Evolutionary conservation across 2,797 vertebrate species (phyloP).

Genomic region (Rhodeus uyekii): DNA sequence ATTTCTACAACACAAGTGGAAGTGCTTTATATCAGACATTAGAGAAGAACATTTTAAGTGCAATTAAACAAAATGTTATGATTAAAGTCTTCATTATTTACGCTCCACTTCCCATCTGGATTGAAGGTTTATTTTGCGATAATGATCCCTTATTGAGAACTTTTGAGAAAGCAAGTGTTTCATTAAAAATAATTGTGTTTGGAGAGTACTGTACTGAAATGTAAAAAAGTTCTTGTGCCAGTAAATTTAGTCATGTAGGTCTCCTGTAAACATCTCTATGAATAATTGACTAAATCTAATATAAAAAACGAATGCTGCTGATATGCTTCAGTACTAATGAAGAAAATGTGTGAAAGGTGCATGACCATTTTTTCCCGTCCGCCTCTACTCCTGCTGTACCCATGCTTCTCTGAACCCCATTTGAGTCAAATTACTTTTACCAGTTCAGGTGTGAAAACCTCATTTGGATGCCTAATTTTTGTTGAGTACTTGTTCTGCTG

Average conservation of each 20-base stretch:
- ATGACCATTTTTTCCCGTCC: not conserved
- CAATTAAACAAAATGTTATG: slow-evolving; percentile 6
- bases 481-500: not conserved
- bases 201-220: not conserved
- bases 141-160: not conserved
- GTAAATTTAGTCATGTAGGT: not conserved
- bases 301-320: not conserved
- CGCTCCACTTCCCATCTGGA: not conserved
- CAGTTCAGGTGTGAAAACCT: slow-evolving; percentile 2
- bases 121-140: not conserved
- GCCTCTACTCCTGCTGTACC: not conserved
- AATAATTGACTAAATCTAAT: not conserved
- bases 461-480: slow-evolving; percentile 2
- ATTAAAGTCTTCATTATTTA: slow-evolving; percentile 8
- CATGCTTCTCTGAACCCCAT: not conserved
- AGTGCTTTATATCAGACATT: not conserved
- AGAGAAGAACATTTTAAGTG: not conserved
- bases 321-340: slow-evolving; percentile 4
- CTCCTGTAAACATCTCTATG: not conserved
- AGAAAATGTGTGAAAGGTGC: not conserved
- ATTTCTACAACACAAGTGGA: not conserved
- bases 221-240: not conserved
- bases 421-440: slow-evolving; percentile 10
- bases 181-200: slow-evolving; percentile 4
- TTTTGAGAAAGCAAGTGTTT: not conserved